These are phyloP conservation scores for Vulpes lagopus DNA, from an alignment of 2,113 vertebrate genomes.

Conservation along the genomic window DNA sequence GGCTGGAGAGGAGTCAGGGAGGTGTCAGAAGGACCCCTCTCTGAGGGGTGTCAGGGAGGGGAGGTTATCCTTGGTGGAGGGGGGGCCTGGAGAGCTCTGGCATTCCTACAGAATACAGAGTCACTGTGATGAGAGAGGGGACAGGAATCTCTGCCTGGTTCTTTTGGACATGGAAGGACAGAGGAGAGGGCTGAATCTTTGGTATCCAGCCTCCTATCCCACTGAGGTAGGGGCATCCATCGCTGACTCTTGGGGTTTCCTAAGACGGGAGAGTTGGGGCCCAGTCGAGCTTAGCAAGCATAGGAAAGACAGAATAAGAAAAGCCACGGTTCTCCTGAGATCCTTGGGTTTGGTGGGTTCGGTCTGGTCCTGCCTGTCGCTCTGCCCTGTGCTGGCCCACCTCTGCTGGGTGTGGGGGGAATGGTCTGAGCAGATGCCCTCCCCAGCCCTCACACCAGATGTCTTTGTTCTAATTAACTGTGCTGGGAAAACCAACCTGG, in stretches of 20 bases:
- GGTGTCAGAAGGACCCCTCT: not conserved
- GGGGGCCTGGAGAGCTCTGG: not conserved
- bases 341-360: not conserved
- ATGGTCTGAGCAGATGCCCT: conserved; percentile 78
- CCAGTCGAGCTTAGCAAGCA: not conserved
- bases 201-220: not conserved
- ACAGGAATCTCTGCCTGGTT: not conserved
- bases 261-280: not conserved
- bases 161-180: not conserved
- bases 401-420: not conserved
- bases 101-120: not conserved
- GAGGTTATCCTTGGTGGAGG: not conserved
- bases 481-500: conserved; percentile 75
- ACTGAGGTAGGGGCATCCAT: not conserved
- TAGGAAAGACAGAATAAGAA: conserved; percentile 6
- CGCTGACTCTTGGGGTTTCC: not conserved
- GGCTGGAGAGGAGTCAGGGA: not conserved
- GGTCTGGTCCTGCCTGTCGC: conserved; percentile 60
- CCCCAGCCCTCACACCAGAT: conserved; percentile 83
- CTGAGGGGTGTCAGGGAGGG: not conserved
- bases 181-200: not conserved
- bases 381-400: conserved; percentile 14
- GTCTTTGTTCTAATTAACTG: conserved; percentile 80
- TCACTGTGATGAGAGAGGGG: conserved; percentile 6
- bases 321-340: not conserved